These are phyloP conservation scores for Lutjanus argentimaculatus DNA, from an alignment of 2,797 vertebrate species.

Conservation along the genomic window DNA sequence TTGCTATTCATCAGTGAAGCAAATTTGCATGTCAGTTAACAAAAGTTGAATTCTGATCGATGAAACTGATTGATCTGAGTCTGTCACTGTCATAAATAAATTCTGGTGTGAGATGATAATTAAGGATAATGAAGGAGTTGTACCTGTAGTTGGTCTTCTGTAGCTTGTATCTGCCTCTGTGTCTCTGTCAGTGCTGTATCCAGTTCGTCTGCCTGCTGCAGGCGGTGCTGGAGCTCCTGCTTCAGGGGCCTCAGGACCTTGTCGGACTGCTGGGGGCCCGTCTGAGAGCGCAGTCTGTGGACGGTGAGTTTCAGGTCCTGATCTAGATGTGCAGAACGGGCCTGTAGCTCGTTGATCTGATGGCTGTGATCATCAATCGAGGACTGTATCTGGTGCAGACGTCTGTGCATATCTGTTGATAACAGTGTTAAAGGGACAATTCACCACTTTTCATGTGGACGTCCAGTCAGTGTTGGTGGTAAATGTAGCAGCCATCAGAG, in stretches of 20 bases:
- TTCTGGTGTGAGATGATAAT: neutral
- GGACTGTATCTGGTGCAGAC: constrained; percentile 81
- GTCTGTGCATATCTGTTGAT: constrained; percentile 78
- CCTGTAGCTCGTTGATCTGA: constrained; percentile 84
- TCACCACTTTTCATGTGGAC: too few species aligned
- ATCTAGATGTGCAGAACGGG: constrained; percentile 83
- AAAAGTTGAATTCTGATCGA: too few species aligned
- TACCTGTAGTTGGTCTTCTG: constrained; percentile 89
- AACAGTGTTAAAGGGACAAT: neutral
- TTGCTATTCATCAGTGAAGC: too few species aligned
- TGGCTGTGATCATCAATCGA: constrained; percentile 85
- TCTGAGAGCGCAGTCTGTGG: constrained; percentile 67
- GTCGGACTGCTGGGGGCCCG: constrained; percentile 48
- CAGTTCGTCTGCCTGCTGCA: constrained; percentile 85
- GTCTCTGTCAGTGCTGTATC: constrained; percentile 82
- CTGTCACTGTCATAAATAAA: neutral
- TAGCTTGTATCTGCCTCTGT: constrained; percentile 83
- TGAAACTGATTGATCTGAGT: neutral
- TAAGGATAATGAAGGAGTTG: neutral
- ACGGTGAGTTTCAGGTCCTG: constrained; percentile 81
- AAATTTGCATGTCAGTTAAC: too few species aligned
- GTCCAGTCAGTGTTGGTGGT: too few species aligned
- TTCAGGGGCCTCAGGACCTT: constrained; percentile 86
- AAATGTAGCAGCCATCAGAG: too few species aligned
- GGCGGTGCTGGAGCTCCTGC: constrained; percentile 88